Conservation (phyloP, 2,797 vertebrate genomes). For the Anabas testudineus region DNA sequence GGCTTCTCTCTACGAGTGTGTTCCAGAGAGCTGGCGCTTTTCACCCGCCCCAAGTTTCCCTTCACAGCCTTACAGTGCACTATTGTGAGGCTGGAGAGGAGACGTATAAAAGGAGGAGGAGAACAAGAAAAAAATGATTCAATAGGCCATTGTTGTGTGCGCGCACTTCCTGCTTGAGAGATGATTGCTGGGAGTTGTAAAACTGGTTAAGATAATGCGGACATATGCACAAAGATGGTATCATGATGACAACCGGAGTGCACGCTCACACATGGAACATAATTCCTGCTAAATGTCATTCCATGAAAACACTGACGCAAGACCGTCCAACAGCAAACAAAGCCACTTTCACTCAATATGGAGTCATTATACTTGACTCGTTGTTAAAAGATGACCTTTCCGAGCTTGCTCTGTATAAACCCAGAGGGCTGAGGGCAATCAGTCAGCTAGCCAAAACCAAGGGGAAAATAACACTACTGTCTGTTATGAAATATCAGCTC, state of each 20-base stretch:
- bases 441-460: slow-evolving; percentile 45
- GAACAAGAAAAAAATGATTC: slow-evolving; percentile 70
- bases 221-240: slow-evolving; percentile 70
- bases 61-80: slow-evolving; percentile 79
- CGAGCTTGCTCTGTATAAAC: slow-evolving; percentile 60
- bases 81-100: slow-evolving; percentile 81
- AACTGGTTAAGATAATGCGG: slow-evolving; percentile 85
- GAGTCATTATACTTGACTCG: slow-evolving; percentile 80
- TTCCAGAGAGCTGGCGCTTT: slow-evolving; percentile 85
- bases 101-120: slow-evolving; percentile 69
- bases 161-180: slow-evolving; percentile 85
- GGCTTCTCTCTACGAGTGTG: slow-evolving; percentile 85
- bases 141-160: slow-evolving; percentile 85
- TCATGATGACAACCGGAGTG: slow-evolving; percentile 60
- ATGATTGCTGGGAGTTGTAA: slow-evolving; percentile 84
- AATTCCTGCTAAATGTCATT: slow-evolving; percentile 71
- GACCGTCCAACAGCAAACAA: slow-evolving; percentile 65
- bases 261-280: slow-evolving; percentile 43
- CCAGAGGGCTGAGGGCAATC: slow-evolving; percentile 49
- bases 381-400: slow-evolving; percentile 79
- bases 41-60: slow-evolving; percentile 75
- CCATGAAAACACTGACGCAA: slow-evolving; percentile 65
- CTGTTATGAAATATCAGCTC: slow-evolving; percentile 57
- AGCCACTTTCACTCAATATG: slow-evolving; percentile 73
- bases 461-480: slow-evolving; percentile 49